Evolutionary conservation across 1,140 invertebrate species (phyloP).

Genomic region (Microplitis demolitor): DNA sequence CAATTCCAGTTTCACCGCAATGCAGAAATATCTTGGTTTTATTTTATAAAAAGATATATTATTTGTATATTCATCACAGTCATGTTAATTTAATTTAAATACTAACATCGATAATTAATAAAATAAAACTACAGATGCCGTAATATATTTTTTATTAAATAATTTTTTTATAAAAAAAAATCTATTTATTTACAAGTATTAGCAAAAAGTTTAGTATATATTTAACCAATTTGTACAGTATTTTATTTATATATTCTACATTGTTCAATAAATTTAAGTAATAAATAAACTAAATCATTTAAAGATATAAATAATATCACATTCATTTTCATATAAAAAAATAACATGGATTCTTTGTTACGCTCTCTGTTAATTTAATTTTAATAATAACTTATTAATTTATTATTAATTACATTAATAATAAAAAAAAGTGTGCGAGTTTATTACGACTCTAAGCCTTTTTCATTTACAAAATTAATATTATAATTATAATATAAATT

Average conservation of each 20-base stretch:
- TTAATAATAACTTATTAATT: no score
- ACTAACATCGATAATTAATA: no score
- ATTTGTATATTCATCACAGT: not conserved
- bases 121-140: no score
- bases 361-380: no score
- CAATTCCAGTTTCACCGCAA: slow-evolving; percentile 33
- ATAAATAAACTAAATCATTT: not conserved
- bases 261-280: not conserved
- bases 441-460: not conserved
- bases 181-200: slow-evolving; percentile 22
- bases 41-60: slow-evolving; percentile 13
- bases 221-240: slow-evolving; percentile 9
- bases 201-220: not conserved
- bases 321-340: no score
- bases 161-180: not conserved
- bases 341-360: no score
- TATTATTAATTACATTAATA: no score
- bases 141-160: not conserved
- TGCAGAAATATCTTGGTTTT: slow-evolving; percentile 27
- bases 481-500: not conserved
- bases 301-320: not conserved
- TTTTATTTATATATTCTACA: not conserved
- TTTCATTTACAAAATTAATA: not conserved
- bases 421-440: no score
- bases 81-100: not conserved